A percentile compares a stretch with the other conserved stretches of the same genome.
These are phyloP conservation scores for Pectinophora gossypiella DNA, from an alignment of 1,140 invertebrate species.

Conservation along the genomic window DNA sequence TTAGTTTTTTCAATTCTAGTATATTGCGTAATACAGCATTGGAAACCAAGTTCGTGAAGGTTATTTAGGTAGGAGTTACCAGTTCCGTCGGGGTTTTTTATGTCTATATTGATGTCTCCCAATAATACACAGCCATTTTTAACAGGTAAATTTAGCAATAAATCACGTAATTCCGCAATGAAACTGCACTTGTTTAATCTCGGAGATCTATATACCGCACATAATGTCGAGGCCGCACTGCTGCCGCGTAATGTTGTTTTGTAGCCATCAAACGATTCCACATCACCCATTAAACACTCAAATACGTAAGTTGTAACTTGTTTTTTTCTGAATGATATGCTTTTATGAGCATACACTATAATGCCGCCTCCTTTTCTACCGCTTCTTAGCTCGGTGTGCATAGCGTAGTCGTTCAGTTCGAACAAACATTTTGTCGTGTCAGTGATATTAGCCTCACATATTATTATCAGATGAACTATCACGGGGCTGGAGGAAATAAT, in stretches of 20 bases:
- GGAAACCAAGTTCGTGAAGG: not conserved
- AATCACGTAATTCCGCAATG: not conserved
- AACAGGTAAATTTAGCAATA: not conserved
- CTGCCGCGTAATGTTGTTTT: too few species aligned
- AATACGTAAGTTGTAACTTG: not conserved
- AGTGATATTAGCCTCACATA: not conserved
- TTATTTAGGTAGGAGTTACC: not conserved
- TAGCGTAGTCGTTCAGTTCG: not conserved
- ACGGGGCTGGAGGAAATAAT: not conserved
- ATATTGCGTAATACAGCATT: not conserved
- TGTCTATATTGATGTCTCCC: conserved; percentile 8
- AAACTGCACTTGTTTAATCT: conserved; percentile 3
- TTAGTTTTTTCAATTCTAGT: conserved; percentile 4
- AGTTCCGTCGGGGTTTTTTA: not conserved
- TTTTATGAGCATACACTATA: conserved; percentile 14
- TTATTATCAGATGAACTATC: not conserved
- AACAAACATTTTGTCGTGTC: not conserved
- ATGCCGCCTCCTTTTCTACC: conserved; percentile 9
- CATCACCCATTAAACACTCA: not conserved
- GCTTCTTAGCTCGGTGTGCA: conserved; percentile 4
- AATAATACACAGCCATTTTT: not conserved
- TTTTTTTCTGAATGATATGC: not conserved
- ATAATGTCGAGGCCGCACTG: not conserved
- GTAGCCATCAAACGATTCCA: not conserved
- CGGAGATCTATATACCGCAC: conserved; percentile 8